Evolutionary conservation across 2,888 invertebrate species (phyloP).

Genomic region (Hirtodrosophila confusa): DNA sequence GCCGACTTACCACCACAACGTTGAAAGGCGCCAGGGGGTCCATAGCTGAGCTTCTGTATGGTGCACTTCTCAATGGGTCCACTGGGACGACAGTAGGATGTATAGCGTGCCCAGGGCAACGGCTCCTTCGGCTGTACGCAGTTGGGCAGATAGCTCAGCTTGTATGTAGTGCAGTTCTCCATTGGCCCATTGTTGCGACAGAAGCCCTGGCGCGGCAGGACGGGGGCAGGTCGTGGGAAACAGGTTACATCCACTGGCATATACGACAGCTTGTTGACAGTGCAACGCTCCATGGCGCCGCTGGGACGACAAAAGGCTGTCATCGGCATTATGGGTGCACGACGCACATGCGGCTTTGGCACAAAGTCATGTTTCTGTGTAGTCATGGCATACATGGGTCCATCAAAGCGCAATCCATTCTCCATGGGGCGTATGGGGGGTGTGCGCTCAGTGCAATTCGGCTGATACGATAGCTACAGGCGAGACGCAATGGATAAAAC

Average conservation of each 20-base stretch:
- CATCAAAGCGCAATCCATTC: constrained; percentile 86
- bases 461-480: constrained; percentile 86
- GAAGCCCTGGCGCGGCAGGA: constrained; percentile 80
- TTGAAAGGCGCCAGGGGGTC: constrained; percentile 85
- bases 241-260: constrained; percentile 81
- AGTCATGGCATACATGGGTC: constrained; percentile 89
- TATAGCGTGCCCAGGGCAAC: constrained; percentile 79
- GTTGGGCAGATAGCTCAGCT: constrained; percentile 85
- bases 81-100: constrained; percentile 75
- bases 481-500: neutral
- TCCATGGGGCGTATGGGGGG: constrained; percentile 87
- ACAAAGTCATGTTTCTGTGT: constrained; percentile 90
- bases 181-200: constrained; percentile 72
- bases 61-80: constrained; percentile 85
- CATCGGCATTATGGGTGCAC: constrained; percentile 72
- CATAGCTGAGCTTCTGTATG: constrained; percentile 87
- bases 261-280: constrained; percentile 82
- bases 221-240: constrained; percentile 63
- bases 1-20: constrained; percentile 76
- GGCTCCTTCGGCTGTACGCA: constrained; percentile 81
- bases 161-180: constrained; percentile 85
- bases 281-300: constrained; percentile 80
- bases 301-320: constrained; percentile 74
- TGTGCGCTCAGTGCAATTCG: constrained; percentile 86
- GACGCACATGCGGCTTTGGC: constrained; percentile 86